Conservation (phyloP, 2,797 vertebrate species). For the Xenopus petersii region DNA sequence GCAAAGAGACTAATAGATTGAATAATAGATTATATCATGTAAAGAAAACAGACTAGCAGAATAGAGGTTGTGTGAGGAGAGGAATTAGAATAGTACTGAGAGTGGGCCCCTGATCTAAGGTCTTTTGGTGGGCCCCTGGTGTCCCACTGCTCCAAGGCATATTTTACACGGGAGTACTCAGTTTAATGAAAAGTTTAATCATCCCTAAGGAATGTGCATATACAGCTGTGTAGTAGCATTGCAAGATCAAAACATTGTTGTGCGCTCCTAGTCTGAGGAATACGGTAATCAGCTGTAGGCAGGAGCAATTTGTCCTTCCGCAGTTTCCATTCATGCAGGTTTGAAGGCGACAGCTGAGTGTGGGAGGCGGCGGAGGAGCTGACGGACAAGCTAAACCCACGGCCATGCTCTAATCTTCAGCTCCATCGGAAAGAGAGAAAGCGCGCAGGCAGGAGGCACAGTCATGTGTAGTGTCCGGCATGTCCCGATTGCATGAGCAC, state of each 20-base stretch:
- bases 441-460: no score
- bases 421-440: not conserved
- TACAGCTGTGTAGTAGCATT: not conserved
- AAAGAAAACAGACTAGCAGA: no score
- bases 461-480: no score
- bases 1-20: no score
- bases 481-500: no score
- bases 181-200: conserved; percentile 4
- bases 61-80: no score
- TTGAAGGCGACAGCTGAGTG: conserved; percentile 18
- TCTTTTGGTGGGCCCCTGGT: no score
- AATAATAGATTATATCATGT: no score
- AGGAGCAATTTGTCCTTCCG: conserved; percentile 12
- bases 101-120: no score
- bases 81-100: no score
- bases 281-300: conserved; percentile 15
- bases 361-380: not conserved
- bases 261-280: conserved; percentile 1
- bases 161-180: not conserved
- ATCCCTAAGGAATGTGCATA: not conserved
- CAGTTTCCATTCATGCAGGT: conserved; percentile 43
- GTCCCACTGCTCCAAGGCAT: not conserved
- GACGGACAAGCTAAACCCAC: not conserved
- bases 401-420: not conserved
- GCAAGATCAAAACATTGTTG: not conserved